Base-by-base conservation (phyloP, 2,888 invertebrate genomes). In the Plagodis pulveraria region DNA sequence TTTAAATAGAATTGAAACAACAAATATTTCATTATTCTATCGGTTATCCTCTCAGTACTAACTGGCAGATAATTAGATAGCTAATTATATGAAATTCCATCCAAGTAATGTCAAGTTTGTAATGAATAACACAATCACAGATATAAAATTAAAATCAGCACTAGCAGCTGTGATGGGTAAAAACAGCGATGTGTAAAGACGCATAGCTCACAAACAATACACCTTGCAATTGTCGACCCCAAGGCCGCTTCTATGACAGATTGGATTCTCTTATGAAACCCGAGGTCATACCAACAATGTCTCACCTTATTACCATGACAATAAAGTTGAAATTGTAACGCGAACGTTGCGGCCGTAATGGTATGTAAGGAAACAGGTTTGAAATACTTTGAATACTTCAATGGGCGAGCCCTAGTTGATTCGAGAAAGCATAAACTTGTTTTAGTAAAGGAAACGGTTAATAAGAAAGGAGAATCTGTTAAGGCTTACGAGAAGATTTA, bases 181-280 rank as follows among this genome's bases (percentile, higher is more conserved):
- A 51, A 47, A 42, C 60, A 62, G 53, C 46, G 49, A 61, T 10
- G 36, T 36, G 36, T 40, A 40, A 40, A 10, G 5, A 40, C 40
- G 40, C 40, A 58, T 46, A 38, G 65, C 72, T 75, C 66, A 71
- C 74, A 71, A 71, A 80, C 79, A 80, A 77, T 80, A 69, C 61
- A 67, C 63, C 67, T 59, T 72, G 69, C 69, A 73, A 67, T 70
- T 74, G 76, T 75, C 72, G 63, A 61, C 60, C 58, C 40, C 78
- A 80, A 79, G 77, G 79, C 76, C 76, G 65, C 54, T 48, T 55
- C 70, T 73, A 73, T 76, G 78, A 79, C 76, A 66, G 73, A 77
- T 78, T 69, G 72, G 65, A 71, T 70, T 61, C 65, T 65, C 66
- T 73, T 73, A 72, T 69, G 69, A 72, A 71, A 71, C 67, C 55